Evolutionary conservation across 2,888 invertebrate genomes (phyloP).

Genomic region (Acrocera orbiculus): DNA sequence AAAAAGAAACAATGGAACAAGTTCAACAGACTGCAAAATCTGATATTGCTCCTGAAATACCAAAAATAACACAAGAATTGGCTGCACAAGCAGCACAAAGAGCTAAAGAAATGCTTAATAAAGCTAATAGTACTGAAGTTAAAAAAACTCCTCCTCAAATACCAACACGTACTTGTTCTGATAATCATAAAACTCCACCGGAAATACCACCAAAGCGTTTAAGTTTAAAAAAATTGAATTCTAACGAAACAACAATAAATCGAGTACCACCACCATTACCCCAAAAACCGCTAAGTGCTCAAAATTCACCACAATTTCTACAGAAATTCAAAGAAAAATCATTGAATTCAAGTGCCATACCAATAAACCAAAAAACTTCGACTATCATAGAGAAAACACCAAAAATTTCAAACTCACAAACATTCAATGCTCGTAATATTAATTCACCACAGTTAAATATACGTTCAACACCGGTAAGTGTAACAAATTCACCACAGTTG

Average conservation of each 20-base stretch:
- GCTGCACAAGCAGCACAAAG: slow-evolving; percentile 30
- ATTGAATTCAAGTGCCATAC: not conserved
- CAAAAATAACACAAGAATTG: slow-evolving; percentile 27
- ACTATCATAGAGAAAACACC: slow-evolving; percentile 10
- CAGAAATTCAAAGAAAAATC: slow-evolving; percentile 26
- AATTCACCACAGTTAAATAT: slow-evolving; percentile 14
- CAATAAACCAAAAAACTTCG: slow-evolving; percentile 4
- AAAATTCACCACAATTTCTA: slow-evolving; percentile 24
- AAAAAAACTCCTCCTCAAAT: slow-evolving; percentile 30
- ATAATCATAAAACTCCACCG: slow-evolving; percentile 25
- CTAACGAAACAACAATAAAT: slow-evolving; percentile 19
- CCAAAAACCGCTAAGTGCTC: slow-evolving; percentile 25
- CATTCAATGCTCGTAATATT: slow-evolving; percentile 7
- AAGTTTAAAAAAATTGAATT: slow-evolving; percentile 21
- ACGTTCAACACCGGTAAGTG: slow-evolving; percentile 11
- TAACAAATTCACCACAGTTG: slow-evolving; percentile 12
- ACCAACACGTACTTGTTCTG: slow-evolving; percentile 27
- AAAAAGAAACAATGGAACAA: too few relatives aligned
- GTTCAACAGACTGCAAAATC: slow-evolving; percentile 12
- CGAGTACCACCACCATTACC: slow-evolving; percentile 26
- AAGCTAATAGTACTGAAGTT: slow-evolving; percentile 19
- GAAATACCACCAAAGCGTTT: slow-evolving; percentile 31
- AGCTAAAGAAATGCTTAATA: slow-evolving; percentile 27
- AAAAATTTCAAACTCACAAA: slow-evolving; percentile 11
- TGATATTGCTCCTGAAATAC: slow-evolving; percentile 27